Base-by-base conservation (phyloP, 1,140 invertebrate genomes). In the Drosophila pachea region DNA sequence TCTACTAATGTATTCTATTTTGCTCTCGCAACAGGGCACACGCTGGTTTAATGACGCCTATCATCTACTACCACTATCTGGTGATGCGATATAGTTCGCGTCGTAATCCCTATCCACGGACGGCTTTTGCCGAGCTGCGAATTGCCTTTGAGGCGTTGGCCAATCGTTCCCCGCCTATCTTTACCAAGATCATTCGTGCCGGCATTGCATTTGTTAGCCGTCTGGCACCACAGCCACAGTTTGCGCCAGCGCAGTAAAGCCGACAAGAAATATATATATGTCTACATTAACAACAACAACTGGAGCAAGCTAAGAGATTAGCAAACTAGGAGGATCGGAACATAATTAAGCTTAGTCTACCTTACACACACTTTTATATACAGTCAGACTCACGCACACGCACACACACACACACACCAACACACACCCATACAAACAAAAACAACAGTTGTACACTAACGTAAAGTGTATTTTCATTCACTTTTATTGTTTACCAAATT, bases 51-150 rank as follows among this genome's bases (percentile, higher is more conserved):
- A 90, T 99, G 68, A 95, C 97, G 36, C 97, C 97, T 38, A 95
- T 99, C 88, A 92, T 98, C 50, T 99, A 99, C 91, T 99, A 98
- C 90, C 96, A 98, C 84, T 99, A 99, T 90, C 90, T 99, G 63
- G 93, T 93, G 45, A 90, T 97, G 79, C 93, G 98, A 50, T 97
- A 99, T 90, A 91, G 94, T 38, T 99, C 97, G 5, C 93, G 96
- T 61, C 94, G 98, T 77, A 99, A 99, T 92, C 97, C 97, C 0
- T 98, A 97, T 90, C 98, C 96, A 22, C 93, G 96, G 68, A 96
- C 95, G 73, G 94, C 97, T 88, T 98, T 97, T 90, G 91, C 92
- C 56, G 96, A 97, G 89, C 88, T 96, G 58, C 91, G 94, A 40
- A 84, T 93, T 43, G 83, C 91, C 5, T 89, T 92, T 7, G 94